phyloP scores from a whole-genome alignment of 2,888 invertebrate species.

The Pandemis corylana region DNA sequence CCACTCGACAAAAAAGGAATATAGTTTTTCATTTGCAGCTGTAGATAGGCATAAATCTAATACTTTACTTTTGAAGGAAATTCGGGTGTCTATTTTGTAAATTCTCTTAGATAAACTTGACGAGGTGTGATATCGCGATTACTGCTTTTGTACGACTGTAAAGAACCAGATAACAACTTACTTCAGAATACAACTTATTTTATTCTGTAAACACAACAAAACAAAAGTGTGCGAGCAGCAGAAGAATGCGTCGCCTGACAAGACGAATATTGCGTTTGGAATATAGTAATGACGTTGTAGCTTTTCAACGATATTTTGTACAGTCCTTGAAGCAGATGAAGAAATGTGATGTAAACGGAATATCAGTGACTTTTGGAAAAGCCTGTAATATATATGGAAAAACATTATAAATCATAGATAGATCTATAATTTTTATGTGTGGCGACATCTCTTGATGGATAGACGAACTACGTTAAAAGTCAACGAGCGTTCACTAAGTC shows the following conservation, averaged over 20 bases:
- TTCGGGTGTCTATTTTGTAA: background rate
- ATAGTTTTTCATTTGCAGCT: background rate
- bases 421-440: no score
- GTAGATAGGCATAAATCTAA: background rate
- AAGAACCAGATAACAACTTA: no score
- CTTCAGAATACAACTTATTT: background rate
- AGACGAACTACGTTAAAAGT: no score
- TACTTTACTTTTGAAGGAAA: background rate
- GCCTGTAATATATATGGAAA: no score
- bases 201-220: background rate
- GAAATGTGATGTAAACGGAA: background rate
- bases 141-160: background rate
- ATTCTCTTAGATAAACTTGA: background rate
- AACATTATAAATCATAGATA: no score
- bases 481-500: no score
- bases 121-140: background rate
- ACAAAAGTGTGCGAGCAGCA: background rate
- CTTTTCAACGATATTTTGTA: background rate
- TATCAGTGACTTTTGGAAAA: background rate
- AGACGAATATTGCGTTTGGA: background rate
- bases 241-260: background rate
- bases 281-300: background rate
- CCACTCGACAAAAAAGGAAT: background rate
- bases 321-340: background rate
- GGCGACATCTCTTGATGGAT: no score